Base-by-base conservation (phyloP, 2,113 vertebrate species). In the Microtus montanus region DNA sequence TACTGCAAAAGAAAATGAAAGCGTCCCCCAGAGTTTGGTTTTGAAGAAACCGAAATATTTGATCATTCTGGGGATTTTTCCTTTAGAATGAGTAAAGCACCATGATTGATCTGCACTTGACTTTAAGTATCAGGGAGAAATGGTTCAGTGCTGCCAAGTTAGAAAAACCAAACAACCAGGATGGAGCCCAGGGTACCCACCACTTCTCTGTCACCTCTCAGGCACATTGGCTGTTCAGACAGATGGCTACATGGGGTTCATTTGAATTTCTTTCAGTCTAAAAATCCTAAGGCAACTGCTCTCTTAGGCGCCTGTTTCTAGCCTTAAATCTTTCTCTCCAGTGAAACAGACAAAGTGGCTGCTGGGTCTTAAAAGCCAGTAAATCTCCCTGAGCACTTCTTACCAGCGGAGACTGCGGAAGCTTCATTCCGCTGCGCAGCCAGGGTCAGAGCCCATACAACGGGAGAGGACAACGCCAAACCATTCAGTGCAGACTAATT, bases 251-350 rank as follows among this genome's bases (percentile, higher is more conserved):
- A 33, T 26, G 79, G 94, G 63, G 74, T 87, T 96, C 49, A 94
- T 93, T 89, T 92, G 75, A 95, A 93, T 95, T 95, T 95, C 80
- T 85, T 93, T 87, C 84, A 20, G 79, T 95, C 78, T 95, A 89
- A 83, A 94, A 87, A 87, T 11, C 86, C 8, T 96, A 75, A 94
- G 24, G 74, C 79, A 79, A 28, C 30, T 49, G 11, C 13, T 11
- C 58, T 78, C 35, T 77, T 82, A 71, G 73, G 80, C 30, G 71
- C 19, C 91, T 89, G 83, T 89, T 97, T 95, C 88, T 84, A 79
- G 83, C 41, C 79, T 95, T 88, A 95, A 95, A 58, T 70, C 7
- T 0, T 44, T 54, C 35, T 86, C 49, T 92, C n/a, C 83, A 41
- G 83, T 87, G 49, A 77, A 89, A 71, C 79, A n/a, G 73, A 41